Conservation (phyloP, 2,888 invertebrate genomes). For the Catocala fraxini region DNA sequence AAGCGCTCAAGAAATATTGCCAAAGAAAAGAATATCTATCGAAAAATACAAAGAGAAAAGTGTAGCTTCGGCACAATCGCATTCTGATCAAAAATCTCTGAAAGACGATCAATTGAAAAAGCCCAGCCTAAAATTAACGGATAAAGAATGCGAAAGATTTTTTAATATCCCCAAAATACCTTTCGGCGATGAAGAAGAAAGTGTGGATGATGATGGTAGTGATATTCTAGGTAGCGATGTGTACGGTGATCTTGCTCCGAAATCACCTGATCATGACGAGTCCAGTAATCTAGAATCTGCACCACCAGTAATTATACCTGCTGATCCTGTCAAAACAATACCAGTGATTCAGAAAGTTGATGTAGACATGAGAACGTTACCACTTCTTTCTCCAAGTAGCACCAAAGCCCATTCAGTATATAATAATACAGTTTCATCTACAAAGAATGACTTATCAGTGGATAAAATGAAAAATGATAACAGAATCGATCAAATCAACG, state of each 20-base stretch:
- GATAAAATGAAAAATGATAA: conserved; percentile 28
- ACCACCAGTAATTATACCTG: conserved; percentile 78
- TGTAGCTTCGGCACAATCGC: conserved; percentile 38
- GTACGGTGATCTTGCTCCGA: conserved; percentile 71
- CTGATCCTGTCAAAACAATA: conserved; percentile 68
- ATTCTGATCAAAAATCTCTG: conserved; percentile 37
- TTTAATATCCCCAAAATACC: conserved; percentile 69
- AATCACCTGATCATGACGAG: conserved; percentile 75
- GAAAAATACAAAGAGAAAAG: conserved; percentile 82
- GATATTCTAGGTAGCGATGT: conserved; percentile 58
- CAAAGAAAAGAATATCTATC: conserved; percentile 81
- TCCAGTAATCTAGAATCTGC: conserved; percentile 51
- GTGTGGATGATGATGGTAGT: conserved; percentile 63
- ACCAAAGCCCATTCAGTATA: conserved; percentile 13
- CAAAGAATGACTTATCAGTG: conserved; percentile 11
- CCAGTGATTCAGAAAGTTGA: conserved; percentile 59
- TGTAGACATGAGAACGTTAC: conserved; percentile 75
- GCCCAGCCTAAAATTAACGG: conserved; percentile 79
- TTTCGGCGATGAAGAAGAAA: conserved; percentile 64
- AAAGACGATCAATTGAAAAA: conserved; percentile 69
- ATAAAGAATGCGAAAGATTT: conserved; percentile 83
- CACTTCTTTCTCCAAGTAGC: conserved; percentile 47
- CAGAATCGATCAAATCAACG: conserved; percentile 43
- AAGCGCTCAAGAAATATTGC: conserved; percentile 66
- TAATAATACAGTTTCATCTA: conserved; percentile 7